Conservation (phyloP, 1,140 invertebrate species). For the Elymnias hypermnestra region DNA sequence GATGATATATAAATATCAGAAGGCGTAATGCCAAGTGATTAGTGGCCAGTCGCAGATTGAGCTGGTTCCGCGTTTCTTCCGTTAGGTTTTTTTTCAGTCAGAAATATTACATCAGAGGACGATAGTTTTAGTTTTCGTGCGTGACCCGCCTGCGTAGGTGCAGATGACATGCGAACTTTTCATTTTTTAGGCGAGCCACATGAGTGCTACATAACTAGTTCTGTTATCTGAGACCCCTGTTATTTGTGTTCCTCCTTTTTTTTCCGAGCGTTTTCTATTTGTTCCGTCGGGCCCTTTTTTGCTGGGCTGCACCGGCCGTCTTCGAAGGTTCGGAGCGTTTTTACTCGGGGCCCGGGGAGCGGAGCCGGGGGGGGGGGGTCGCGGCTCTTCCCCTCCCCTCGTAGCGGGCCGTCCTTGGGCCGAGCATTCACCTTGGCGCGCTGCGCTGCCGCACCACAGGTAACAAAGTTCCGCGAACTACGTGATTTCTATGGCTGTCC, state of each 20-base stretch:
- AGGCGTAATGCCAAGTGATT: conserved; percentile 32
- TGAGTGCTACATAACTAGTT: conserved; percentile 43
- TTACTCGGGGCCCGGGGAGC: conserved; percentile 39
- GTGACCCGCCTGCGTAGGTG: conserved; percentile 58
- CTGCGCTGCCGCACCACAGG: conserved; percentile 68
- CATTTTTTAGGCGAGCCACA: conserved; percentile 30
- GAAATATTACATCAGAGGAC: conserved; percentile 60
- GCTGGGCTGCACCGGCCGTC: conserved; percentile 54
- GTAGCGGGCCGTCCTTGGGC: conserved; percentile 63
- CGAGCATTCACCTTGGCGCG: conserved; percentile 71
- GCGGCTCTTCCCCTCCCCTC: conserved; percentile 35
- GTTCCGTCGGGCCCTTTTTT: conserved; percentile 70
- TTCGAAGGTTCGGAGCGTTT: conserved; percentile 61
- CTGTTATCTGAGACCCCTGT: conserved; percentile 60
- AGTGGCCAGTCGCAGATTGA: conserved; percentile 31
- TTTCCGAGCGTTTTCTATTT: conserved; percentile 63
- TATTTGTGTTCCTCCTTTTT: conserved; percentile 57
- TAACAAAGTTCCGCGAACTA: conserved; percentile 73
- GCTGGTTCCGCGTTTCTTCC: conserved; percentile 52
- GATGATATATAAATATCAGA: conserved; percentile 8
- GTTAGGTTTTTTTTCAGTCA: conserved; percentile 48
- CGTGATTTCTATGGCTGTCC: conserved; percentile 71
- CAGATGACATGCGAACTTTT: conserved; percentile 61
- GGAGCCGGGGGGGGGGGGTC: conserved; percentile 30
- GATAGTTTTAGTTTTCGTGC: conserved; percentile 30